Base-by-base conservation (phyloP, 2,113 vertebrate genomes). In the Daphoenositta chrysoptera region DNA sequence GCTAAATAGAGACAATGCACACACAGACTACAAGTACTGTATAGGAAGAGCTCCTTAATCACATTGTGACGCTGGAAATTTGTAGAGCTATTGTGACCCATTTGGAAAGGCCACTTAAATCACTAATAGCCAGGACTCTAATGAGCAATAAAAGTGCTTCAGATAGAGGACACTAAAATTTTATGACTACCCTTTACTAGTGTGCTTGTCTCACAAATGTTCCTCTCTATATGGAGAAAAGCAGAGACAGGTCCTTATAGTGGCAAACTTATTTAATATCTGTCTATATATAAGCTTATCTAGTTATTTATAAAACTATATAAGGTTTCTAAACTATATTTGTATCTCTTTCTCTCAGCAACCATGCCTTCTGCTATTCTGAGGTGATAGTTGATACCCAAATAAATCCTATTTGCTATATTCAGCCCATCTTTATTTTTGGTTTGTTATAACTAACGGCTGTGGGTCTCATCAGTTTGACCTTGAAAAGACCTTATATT, bases 321-420 rank as follows among this genome's bases (percentile, higher is more conserved):
- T 94, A 96, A 94, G 37, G 82, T 97, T 97, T 96, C 96, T 89
- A 83, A 84, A 73, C 65, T 96, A 94, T 95, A 94, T 97, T 96
- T 96, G 89, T 95, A 82, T 82, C 40, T 95, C 94, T 92, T 97
- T 95, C 93, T 92, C 92, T 94, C 93, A 94, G 85, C 93, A 93
- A 89, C 93, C 75, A 60, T 94, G 83, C 44, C 90, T 94, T 91
- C 82, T 93, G 80, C 92, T 97, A 97, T 97, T 96, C 85, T 93
- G 83, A 94, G 89, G 44, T 88, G 96, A 93, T 58, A 97, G 92
- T 20, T 90, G 94, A 96, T 96, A 97, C 39, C 21, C 50, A 93
- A 89, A 95, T 94, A 84, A 94, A 96, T 89, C 35, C 72, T 66
- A 77, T 93, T 95, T 87, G 39, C 70, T 93, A 88, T 94, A 97